Base-by-base conservation (phyloP, 2,113 vertebrate genomes). In the Ceyx margarethae region DNA sequence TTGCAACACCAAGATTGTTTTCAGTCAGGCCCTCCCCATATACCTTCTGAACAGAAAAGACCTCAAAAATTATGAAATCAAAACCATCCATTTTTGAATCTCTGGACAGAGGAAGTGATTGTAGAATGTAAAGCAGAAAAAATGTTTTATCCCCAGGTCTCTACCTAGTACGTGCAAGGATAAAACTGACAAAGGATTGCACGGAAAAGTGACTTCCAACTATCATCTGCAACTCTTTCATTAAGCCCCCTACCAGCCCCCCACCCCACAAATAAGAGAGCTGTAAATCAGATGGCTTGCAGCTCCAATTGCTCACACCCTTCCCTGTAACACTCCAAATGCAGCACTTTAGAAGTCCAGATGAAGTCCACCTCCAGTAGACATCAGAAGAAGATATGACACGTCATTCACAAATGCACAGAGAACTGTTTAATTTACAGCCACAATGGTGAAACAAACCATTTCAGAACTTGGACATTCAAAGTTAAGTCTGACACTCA, bases 361-460 rank as follows among this genome's bases (percentile, higher is more conserved):
- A 89, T 25, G 57, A 68, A 91, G 79, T 68, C 72, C 89, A 94
- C 35, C 94, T 93, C 89, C 72, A 83, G 80, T 6, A 93, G 84
- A 85, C 65, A 94, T 81, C 18, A 21, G 94, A 96, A 96, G 91
- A 94, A 96, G 92, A 96, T 94, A 96, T 21, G 91, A 96, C 96
- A 96, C 92, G 14, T 85, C 95, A 92, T 96, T 92, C 95, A 96
- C 89, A n/a, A 89, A 96, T 95, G 95, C 96, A 96, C 96, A 96
- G 96, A 96, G 93, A 96, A 96, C 94, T 83, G 95, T 96, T 96
- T 96, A 96, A 96, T 96, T 96, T 96, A 96, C 94, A 96, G 96
- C 89, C 95, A 96, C 92, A 93, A 96, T 89, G 94, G 95, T 96
- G 94, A 96, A 96, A 96, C 95, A 96, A 96, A 95, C 87, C 94